Conservation (phyloP, 2,888 invertebrate species). For the Nesidiocoris tenuis region DNA sequence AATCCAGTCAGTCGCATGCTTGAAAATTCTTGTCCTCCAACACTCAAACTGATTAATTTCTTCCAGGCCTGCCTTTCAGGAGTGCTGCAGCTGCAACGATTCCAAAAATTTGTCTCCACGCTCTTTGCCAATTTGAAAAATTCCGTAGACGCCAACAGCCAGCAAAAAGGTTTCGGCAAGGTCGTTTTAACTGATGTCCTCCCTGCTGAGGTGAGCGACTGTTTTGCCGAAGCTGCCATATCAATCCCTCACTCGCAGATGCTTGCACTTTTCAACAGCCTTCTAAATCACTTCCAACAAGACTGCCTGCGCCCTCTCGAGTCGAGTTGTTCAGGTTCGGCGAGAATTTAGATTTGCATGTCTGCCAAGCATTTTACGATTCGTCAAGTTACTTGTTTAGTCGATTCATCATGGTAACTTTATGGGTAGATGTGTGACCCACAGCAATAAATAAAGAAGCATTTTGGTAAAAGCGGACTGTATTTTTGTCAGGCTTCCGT, state of each 20-base stretch:
- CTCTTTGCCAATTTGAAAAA: conserved; percentile 37
- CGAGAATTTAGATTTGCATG: not conserved
- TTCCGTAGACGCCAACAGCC: conserved; percentile 14
- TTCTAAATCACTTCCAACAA: conserved; percentile 43
- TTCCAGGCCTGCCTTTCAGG: conserved; percentile 36
- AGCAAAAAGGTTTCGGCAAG: conserved; percentile 12
- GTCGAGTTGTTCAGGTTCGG: conserved; percentile 23
- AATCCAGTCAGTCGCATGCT: too few species aligned
- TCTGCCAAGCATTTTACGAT: not conserved
- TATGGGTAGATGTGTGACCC: too few species aligned
- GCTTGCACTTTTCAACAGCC: conserved; percentile 38
- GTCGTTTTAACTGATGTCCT: conserved; percentile 38
- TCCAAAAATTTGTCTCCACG: conserved; percentile 42
- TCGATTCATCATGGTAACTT: too few species aligned
- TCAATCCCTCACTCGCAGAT: conserved; percentile 40
- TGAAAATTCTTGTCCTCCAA: too few species aligned
- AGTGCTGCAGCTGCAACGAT: conserved; percentile 34
- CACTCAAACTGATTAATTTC: too few species aligned
- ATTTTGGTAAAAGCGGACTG: too few species aligned
- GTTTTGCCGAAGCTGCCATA: conserved; percentile 31
- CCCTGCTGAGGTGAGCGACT: conserved; percentile 38
- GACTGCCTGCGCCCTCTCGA: conserved; percentile 38
- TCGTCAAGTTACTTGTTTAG: not conserved
- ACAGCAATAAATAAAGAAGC: too few species aligned
- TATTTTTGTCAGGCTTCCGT: too few species aligned